These are phyloP conservation scores for Thecophora atra DNA, from an alignment of 2,888 invertebrate species.

Conservation along the genomic window DNA sequence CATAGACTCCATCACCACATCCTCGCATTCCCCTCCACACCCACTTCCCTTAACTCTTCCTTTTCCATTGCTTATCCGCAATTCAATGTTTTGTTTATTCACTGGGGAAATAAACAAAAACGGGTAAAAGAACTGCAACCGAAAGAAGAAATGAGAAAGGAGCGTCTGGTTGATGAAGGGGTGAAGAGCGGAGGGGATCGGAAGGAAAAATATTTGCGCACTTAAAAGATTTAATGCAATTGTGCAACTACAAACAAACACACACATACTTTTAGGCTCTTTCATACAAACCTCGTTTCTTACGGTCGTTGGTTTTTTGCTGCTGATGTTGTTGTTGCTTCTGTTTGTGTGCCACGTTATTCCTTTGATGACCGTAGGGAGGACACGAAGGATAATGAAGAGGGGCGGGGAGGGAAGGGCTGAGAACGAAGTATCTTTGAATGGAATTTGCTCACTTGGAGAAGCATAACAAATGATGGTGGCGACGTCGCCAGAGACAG, in stretches of 20 bases:
- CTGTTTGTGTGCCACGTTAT: neutral
- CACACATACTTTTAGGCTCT: neutral
- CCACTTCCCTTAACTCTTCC: neutral
- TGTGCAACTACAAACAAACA: conserved; percentile 17
- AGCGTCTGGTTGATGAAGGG: neutral
- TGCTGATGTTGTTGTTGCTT: neutral
- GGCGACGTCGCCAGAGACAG: no score
- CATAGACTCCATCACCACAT: neutral
- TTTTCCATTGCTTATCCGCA: no score
- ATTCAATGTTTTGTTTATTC: conserved; percentile 22
- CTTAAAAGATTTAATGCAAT: conserved; percentile 36
- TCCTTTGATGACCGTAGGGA: no score
- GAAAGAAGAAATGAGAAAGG: neutral
- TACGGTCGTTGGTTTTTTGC: neutral
- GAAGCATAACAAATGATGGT: no score
- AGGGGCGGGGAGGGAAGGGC: no score
- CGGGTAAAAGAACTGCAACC: neutral
- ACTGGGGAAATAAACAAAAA: neutral
- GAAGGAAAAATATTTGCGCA: conserved; percentile 12
- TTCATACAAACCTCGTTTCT: no score
- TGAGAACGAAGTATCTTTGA: no score
- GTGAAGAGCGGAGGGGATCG: neutral
- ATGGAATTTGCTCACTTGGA: no score
- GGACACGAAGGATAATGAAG: no score
- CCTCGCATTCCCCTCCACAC: neutral